Evolutionary conservation across 1,140 invertebrate genomes (phyloP).

Genomic region (Gryon sp.): DNA sequence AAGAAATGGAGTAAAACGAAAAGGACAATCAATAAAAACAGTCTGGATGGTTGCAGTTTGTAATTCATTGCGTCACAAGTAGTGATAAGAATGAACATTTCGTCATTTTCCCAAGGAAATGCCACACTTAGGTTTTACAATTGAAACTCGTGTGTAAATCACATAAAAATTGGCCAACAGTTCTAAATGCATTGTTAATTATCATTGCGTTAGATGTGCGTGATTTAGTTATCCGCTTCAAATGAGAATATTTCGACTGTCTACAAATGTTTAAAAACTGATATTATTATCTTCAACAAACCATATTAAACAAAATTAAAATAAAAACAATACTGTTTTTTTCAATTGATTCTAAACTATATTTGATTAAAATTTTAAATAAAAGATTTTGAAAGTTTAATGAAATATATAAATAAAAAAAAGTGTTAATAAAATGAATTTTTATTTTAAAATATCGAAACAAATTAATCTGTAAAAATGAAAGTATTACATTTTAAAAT

Average conservation of each 20-base stretch:
- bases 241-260: not conserved
- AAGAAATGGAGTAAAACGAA: not conserved
- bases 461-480: too few species aligned
- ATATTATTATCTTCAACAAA: too few species aligned
- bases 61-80: constrained; percentile 68
- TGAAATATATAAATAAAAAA: too few species aligned
- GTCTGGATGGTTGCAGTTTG: constrained; percentile 66
- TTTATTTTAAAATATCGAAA: too few species aligned
- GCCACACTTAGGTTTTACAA: constrained; percentile 57
- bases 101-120: constrained; percentile 74
- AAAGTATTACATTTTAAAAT: too few species aligned
- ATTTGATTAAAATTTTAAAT: too few species aligned
- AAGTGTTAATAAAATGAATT: too few species aligned
- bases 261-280: too few species aligned
- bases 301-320: too few species aligned
- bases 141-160: constrained; percentile 60
- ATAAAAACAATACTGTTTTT: too few species aligned
- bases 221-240: not conserved
- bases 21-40: constrained; percentile 50
- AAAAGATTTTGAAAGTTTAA: too few species aligned
- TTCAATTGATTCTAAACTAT: too few species aligned
- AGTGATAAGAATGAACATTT: constrained; percentile 72
- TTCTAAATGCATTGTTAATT: constrained; percentile 61
- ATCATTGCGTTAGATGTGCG: constrained; percentile 38
- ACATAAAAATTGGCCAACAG: constrained; percentile 62